Evolutionary conservation across 2,888 invertebrate species (phyloP).

Genomic region (Drosophila peninsularis): DNA sequence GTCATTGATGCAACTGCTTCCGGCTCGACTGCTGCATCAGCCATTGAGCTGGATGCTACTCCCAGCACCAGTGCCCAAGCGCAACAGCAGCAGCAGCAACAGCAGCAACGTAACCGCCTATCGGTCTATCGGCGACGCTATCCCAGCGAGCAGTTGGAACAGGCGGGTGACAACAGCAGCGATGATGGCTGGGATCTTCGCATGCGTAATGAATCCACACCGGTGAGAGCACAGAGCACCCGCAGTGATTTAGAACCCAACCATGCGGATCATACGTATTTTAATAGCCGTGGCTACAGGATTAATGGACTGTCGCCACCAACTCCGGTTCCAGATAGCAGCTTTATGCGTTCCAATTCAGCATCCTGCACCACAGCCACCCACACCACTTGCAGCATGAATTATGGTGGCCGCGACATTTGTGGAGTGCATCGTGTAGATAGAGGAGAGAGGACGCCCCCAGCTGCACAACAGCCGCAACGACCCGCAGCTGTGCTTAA

Average conservation of each 20-base stretch:
- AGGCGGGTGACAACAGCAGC: constrained; percentile 60
- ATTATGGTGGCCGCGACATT: constrained; percentile 57
- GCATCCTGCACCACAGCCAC: constrained; percentile 70
- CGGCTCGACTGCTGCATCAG: constrained; percentile 43
- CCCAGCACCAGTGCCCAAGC: constrained; percentile 78
- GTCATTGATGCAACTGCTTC: constrained; percentile 30
- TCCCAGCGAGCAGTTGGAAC: constrained; percentile 20
- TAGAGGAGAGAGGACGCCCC: background rate
- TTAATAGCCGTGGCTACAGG: constrained; percentile 54
- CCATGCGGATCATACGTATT: constrained; percentile 65
- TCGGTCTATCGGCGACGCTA: constrained; percentile 6
- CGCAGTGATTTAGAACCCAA: constrained; percentile 28
- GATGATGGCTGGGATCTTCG: constrained; percentile 74
- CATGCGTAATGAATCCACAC: constrained; percentile 37
- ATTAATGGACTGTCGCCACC: constrained; percentile 13
- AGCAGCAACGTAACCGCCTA: constrained; percentile 11
- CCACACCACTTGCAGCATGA: constrained; percentile 68
- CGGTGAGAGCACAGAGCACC: constrained; percentile 20
- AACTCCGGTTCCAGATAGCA: constrained; percentile 25
- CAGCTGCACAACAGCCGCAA: constrained; percentile 22
- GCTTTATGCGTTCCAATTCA: constrained; percentile 36
- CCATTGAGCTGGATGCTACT: constrained; percentile 64
- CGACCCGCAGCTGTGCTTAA: constrained; percentile 34
- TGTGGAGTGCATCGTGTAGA: constrained; percentile 53
- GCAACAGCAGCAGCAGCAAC: constrained; percentile 45